Evolutionary conservation across 2,113 vertebrate genomes (phyloP).

Genomic region (Alosa alosa): DNA sequence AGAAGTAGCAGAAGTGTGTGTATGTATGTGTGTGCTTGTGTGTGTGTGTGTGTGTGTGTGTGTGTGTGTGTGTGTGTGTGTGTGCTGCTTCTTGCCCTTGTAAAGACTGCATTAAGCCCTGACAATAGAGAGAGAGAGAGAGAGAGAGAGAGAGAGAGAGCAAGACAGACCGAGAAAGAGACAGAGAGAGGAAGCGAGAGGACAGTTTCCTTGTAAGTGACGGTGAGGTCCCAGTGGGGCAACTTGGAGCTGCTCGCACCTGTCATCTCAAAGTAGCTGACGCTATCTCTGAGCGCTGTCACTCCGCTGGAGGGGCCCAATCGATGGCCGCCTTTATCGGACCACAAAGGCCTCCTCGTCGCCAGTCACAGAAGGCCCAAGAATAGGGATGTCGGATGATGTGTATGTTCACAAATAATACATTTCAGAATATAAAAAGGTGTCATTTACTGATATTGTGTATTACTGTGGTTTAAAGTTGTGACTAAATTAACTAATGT

Average conservation of each 20-base stretch:
- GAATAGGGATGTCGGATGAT: not conserved
- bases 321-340: not conserved
- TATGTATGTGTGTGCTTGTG: too few relatives aligned
- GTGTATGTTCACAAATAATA: not conserved
- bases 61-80: not conserved
- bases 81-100: not conserved
- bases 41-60: too few relatives aligned
- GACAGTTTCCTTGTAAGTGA: not conserved
- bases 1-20: not conserved
- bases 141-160: not conserved
- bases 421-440: not conserved
- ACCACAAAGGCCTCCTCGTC: not conserved
- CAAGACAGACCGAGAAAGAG: not conserved
- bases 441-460: not conserved
- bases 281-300: conserved; percentile 2
- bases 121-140: not conserved
- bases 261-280: not conserved
- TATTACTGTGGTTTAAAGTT: not conserved
- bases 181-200: not conserved
- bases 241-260: not conserved
- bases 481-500: not conserved
- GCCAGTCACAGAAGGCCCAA: not conserved
- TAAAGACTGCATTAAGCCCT: not conserved
- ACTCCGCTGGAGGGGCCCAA: not conserved
- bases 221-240: not conserved